These are phyloP conservation scores for Porites divaricata DNA, from an alignment of 92 coral and sea anemone species.

Conservation along the genomic window DNA sequence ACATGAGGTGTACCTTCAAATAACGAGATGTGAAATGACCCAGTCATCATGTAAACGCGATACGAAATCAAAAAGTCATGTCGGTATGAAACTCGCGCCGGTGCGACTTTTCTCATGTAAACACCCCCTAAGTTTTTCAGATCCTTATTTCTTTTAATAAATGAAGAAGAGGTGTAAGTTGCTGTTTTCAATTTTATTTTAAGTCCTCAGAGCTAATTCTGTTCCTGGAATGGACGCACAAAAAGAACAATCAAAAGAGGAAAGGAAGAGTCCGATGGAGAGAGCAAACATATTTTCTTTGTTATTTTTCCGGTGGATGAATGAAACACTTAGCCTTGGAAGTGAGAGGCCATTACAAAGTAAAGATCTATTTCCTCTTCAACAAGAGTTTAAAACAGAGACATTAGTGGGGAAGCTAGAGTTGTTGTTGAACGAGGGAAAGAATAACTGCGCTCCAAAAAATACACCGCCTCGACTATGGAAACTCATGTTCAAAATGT, in stretches of 20 bases:
- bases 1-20: too few relatives aligned
- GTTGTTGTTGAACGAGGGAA: conserved; percentile 36
- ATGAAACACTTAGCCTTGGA: conserved; percentile 34
- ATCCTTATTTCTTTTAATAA: too few relatives aligned
- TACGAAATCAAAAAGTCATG: too few relatives aligned
- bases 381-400: conserved; percentile 43
- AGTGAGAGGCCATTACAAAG: conserved; percentile 43
- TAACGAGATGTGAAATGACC: too few relatives aligned
- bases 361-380: conserved; percentile 46
- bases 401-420: conserved; percentile 30
- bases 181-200: too few relatives aligned
- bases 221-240: background rate
- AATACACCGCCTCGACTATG: conserved; percentile 34
- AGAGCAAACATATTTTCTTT: conserved; percentile 45
- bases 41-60: too few relatives aligned
- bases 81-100: too few relatives aligned
- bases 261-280: conserved; percentile 33
- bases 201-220: too few relatives aligned
- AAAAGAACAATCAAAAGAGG: background rate
- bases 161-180: too few relatives aligned
- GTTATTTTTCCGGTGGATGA: conserved; percentile 54
- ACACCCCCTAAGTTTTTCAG: too few relatives aligned
- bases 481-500: conserved; percentile 43
- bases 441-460: background rate
- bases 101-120: too few relatives aligned